phyloP scores from a whole-genome alignment of 2,113 vertebrate species.

The Indicator indicator region DNA sequence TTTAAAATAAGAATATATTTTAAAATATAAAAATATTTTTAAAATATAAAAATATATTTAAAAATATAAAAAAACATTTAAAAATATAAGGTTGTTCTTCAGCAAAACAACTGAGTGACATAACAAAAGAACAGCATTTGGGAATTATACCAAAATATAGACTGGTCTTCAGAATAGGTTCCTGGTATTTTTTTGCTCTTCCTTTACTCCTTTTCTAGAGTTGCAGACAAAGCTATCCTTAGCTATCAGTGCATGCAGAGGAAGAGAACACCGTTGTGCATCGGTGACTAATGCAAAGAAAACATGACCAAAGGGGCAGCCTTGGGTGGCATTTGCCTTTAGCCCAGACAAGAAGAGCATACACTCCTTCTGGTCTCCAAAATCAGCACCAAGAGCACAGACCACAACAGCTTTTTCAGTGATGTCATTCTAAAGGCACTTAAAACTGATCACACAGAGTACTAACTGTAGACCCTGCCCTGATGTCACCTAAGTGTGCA shows the following conservation, averaged over 20 bases:
- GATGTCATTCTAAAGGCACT: background rate
- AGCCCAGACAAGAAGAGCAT: background rate
- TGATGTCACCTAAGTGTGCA: background rate
- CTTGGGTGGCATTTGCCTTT: background rate
- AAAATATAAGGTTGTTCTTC: background rate
- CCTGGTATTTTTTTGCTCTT: background rate
- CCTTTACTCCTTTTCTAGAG: background rate
- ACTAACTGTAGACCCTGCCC: background rate
- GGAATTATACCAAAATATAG: background rate
- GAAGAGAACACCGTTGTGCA: background rate
- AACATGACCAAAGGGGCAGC: background rate
- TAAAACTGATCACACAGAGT: background rate
- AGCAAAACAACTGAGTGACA: background rate
- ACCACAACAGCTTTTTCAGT: background rate
- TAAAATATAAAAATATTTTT: no score
- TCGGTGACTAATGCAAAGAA: background rate
- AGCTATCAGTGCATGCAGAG: background rate
- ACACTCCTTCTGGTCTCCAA: background rate
- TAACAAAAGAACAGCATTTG: background rate
- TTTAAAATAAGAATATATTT: no score
- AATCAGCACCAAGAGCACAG: fast-evolving
- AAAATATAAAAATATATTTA: no score
- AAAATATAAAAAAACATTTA: no score
- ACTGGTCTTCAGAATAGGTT: background rate
- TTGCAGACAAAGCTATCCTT: background rate